Percentiles rank a stretch among this genome's conserved stretches.
Conservation (phyloP, 2,888 invertebrate genomes). For the Tenthredo mesomela region DNA sequence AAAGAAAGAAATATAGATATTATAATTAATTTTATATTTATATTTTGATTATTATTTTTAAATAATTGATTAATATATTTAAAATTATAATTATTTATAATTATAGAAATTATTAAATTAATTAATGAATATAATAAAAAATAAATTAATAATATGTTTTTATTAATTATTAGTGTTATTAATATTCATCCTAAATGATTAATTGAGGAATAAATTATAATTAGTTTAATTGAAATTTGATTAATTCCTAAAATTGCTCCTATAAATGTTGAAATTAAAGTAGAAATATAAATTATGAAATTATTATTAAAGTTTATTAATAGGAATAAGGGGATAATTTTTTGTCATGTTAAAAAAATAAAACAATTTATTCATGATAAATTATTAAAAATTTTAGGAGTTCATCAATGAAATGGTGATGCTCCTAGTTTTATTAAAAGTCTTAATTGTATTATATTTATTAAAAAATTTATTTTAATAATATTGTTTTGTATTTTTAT, state of each 20-base stretch:
- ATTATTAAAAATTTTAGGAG: conserved; percentile 81
- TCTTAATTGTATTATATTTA: conserved; percentile 64
- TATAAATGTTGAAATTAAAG: conserved; percentile 77
- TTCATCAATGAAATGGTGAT: conserved; percentile 82
- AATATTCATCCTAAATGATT: conserved; percentile 83
- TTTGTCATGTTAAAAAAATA: conserved; percentile 83
- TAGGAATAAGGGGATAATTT: conserved; percentile 82
- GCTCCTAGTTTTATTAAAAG: conserved; percentile 81
- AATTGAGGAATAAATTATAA: conserved; percentile 83
- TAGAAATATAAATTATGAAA: conserved; percentile 74
- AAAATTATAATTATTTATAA: conserved; percentile 79
- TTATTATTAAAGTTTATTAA: conserved; percentile 78
- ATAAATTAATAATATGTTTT: conserved; percentile 77
- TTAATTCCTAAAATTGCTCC: conserved; percentile 80
- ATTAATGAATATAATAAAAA: conserved; percentile 78
- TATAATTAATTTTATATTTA: conserved; percentile 79
- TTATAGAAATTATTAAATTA: conserved; percentile 77
- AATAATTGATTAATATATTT: conserved; percentile 80
- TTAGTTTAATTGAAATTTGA: conserved; percentile 81
- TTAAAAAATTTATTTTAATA: conserved; percentile 68
- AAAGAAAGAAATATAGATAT: conserved; percentile 81
- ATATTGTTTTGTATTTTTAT: conserved; percentile 70
- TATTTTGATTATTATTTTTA: conserved; percentile 75
- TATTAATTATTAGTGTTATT: conserved; percentile 77
- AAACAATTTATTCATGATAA: conserved; percentile 81